Percentiles rank a stretch among this genome's conserved stretches.
Evolutionary conservation across 2,797 vertebrate species (phyloP).

Genomic region (Cossypha dichroa): DNA sequence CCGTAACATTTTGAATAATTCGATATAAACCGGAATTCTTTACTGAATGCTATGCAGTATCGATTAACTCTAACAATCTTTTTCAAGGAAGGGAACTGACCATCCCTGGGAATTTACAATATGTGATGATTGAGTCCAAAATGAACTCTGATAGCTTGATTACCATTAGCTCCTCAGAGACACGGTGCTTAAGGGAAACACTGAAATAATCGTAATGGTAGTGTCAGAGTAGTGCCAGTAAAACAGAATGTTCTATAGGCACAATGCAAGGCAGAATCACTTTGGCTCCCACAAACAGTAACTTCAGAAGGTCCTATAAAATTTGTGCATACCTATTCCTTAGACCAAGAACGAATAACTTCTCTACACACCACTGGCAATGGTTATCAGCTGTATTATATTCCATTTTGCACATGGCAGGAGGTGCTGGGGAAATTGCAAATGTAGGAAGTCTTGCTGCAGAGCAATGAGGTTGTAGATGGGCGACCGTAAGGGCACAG

Average conservation of each 20-base stretch:
- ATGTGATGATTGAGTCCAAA: neutral
- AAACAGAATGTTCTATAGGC: neutral
- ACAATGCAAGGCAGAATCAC: neutral
- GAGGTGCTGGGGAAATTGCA: neutral
- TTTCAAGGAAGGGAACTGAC: neutral
- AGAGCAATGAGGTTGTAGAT: neutral
- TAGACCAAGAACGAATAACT: neutral
- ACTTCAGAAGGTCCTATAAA: neutral
- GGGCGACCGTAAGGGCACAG: rapidly evolving
- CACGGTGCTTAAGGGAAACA: neutral
- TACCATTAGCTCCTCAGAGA: neutral
- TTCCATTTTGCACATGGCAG: neutral
- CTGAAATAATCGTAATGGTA: neutral
- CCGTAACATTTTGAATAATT: neutral
- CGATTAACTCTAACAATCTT: neutral
- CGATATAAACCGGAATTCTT: neutral
- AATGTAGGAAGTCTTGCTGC: neutral
- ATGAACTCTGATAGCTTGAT: neutral
- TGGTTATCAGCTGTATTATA: neutral
- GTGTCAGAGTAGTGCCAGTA: neutral
- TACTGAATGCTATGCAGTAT: neutral
- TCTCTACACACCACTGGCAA: neutral
- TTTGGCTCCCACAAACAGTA: rapidly evolving
- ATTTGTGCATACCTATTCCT: neutral
- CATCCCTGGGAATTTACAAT: neutral